Conservation (phyloP, 2,113 vertebrate species). For the Brachypodius melanocephalos region DNA sequence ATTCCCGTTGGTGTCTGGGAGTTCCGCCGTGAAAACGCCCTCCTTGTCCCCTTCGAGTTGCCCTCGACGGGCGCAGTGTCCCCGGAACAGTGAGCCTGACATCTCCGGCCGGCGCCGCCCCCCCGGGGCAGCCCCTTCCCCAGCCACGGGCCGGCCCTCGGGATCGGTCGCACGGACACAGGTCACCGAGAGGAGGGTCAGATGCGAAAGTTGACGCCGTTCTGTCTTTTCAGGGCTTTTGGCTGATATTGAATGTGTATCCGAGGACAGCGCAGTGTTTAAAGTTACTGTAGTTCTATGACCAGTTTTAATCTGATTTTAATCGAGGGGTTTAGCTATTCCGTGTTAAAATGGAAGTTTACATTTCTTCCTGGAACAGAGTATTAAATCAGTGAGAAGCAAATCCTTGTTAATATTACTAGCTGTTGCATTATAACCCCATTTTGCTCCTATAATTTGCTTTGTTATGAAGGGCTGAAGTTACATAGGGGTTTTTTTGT, state of each 20-base stretch:
- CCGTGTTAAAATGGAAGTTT: neutral
- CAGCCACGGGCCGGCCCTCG: neutral
- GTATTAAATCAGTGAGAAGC: neutral
- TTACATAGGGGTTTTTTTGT: too few relatives aligned
- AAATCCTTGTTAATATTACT: neutral
- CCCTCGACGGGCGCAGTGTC: neutral
- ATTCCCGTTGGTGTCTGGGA: neutral
- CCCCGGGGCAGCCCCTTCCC: neutral
- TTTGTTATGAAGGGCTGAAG: neutral
- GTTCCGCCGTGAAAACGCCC: neutral
- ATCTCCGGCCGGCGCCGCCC: neutral
- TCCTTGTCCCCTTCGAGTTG: too few relatives aligned
- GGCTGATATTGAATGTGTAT: too few relatives aligned
- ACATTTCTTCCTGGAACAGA: neutral
- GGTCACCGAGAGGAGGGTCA: neutral
- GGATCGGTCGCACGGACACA: fast-evolving
- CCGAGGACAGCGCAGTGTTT: neutral
- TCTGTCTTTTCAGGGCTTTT: neutral
- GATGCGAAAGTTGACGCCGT: neutral
- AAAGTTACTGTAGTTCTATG: neutral
- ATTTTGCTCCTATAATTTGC: neutral
- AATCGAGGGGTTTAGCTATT: neutral
- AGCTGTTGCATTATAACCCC: neutral
- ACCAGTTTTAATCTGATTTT: neutral
- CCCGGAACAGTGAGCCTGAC: conserved; percentile 32